phyloP scores from a whole-genome alignment of 2,888 invertebrate species.

The Tinea semifulvella region DNA sequence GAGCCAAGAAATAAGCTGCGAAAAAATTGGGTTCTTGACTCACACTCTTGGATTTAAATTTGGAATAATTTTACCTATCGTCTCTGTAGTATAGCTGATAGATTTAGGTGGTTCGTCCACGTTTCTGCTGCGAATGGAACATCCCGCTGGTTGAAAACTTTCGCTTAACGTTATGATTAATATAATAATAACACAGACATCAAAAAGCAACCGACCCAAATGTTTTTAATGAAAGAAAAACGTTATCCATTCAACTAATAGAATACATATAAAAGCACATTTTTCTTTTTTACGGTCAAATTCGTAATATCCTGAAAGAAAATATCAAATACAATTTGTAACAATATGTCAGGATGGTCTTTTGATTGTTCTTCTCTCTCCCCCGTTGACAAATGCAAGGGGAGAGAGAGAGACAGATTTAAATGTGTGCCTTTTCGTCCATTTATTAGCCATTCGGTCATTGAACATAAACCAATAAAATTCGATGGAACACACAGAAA shows the following conservation, averaged over 20 bases:
- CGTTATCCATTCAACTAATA: too few species aligned
- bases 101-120: too few species aligned
- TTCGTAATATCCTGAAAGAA: background rate
- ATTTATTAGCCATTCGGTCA: conserved; percentile 6
- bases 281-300: background rate
- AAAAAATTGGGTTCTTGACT: background rate
- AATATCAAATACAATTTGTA: background rate
- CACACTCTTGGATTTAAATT: too few species aligned
- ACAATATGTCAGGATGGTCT: background rate
- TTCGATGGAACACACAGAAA: conserved; percentile 28
- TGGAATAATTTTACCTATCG: too few species aligned
- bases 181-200: too few species aligned
- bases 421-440: background rate
- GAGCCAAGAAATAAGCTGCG: background rate
- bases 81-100: too few species aligned
- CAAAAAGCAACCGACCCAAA: too few species aligned
- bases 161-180: too few species aligned
- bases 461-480: conserved; percentile 40
- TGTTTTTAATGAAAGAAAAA: too few species aligned
- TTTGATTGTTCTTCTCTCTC: background rate
- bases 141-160: too few species aligned
- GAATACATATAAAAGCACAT: background rate
- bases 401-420: background rate
- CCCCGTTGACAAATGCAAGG: background rate
- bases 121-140: too few species aligned